Base-by-base conservation (phyloP, 2,797 vertebrate genomes). In the Megalops cyprinoides region DNA sequence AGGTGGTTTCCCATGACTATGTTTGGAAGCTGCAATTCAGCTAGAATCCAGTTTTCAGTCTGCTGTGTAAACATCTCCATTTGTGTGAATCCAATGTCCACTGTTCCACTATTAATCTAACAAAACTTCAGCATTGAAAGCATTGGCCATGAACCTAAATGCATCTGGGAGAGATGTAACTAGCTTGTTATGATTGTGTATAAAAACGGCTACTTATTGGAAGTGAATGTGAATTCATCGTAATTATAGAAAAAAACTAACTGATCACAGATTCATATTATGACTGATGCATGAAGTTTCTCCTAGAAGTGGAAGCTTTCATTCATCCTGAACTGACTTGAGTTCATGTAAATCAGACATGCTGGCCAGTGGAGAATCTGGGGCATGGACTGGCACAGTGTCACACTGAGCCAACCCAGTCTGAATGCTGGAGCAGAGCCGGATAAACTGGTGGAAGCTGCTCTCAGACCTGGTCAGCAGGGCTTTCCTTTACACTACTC, bases 11-110 rank as follows among this genome's bases (percentile, higher is more conserved):
- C 18, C n/a, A 23, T 56, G 14, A 56, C 23, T 56, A 6, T n/a
- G 20, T 56, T 56, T 53, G 51, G 10, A 3, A 67, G 31, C 37
- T 23, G 23, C n/a, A n/a, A n/a, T n/a, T n/a, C n/a, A 39, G 67
- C 4, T 23, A 67, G 37, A 71, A 44, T 71, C 34, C 67, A 71
- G 18, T 71, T 71, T 71, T 60, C 58, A n/a, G n/a, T n/a, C n/a
- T n/a, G n/a, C n/a, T n/a, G n/a, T n/a, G n/a, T n/a, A n/a, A n/a
- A n/a, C n/a, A 53, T 53, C 51, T 53, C 51, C 9, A 14, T 53
- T 53, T 53, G 12, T 14, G 18, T 53, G 51, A 10, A 53, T 8
- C 18, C 51, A 53, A 14, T 53, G 51, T 53, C 51, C 3, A 9
- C 51, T 14, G 12, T 14, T 53, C 51, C 3, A 9, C 51, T 14